phyloP scores from a whole-genome alignment of 1,140 invertebrate genomes.

The Hormaphis cornu region DNA sequence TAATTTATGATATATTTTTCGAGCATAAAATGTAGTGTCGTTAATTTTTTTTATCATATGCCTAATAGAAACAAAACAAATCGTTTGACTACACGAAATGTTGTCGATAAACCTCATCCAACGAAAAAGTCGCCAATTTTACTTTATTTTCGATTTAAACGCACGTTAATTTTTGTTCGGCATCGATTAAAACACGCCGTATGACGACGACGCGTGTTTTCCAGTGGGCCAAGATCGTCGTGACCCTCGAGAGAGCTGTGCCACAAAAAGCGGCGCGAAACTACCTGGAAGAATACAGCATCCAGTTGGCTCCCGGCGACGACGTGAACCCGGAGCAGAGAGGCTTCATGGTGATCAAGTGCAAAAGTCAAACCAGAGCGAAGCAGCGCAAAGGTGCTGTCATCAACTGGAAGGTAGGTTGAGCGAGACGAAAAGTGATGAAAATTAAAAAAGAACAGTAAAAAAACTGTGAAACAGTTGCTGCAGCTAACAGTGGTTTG shows the following conservation, averaged over 20 bases:
- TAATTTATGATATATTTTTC: too few species aligned
- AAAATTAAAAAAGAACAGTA: neutral
- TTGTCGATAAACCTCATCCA: too few species aligned
- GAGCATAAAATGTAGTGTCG: too few species aligned
- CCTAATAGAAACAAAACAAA: too few species aligned
- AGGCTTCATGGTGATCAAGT: conserved; percentile 96
- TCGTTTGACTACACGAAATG: too few species aligned
- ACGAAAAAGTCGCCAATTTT: too few species aligned
- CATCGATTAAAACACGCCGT: too few species aligned
- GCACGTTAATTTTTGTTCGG: neutral
- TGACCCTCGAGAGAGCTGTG: conserved; percentile 85
- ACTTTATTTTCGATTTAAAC: neutral
- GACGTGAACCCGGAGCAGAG: conserved; percentile 70
- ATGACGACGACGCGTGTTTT: conserved; percentile 31
- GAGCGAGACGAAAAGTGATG: neutral
- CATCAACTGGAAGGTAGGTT: conserved; percentile 85
- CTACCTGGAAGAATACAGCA: conserved; percentile 90
- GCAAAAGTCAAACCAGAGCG: conserved; percentile 89
- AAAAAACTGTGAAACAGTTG: neutral
- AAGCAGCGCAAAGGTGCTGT: conserved; percentile 94
- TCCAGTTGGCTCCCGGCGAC: conserved; percentile 76
- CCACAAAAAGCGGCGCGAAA: conserved; percentile 77
- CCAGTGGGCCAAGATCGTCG: conserved; percentile 96
- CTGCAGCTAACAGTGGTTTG: neutral
- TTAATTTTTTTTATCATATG: too few species aligned